These are phyloP conservation scores for Phoenicopterus ruber DNA, from an alignment of 2,113 vertebrate species.

Conservation along the genomic window DNA sequence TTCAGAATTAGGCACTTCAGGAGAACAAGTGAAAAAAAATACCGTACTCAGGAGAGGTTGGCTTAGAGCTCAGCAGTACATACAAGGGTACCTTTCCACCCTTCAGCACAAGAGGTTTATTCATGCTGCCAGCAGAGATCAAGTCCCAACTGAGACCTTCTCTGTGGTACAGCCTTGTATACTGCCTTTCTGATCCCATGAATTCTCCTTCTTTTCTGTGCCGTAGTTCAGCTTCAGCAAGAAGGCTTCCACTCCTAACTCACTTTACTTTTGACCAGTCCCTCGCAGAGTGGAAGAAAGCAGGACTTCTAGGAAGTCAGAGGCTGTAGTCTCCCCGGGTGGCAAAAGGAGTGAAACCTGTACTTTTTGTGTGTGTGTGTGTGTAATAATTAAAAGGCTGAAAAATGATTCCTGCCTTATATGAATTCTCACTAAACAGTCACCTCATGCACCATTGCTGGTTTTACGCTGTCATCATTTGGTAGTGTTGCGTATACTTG, in stretches of 20 bases:
- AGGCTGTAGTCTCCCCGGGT: neutral
- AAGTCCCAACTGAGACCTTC: neutral
- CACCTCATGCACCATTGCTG: neutral
- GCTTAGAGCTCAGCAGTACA: neutral
- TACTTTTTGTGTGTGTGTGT: neutral
- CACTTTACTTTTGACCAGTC: neutral
- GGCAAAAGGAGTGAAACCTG: neutral
- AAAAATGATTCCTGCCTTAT: neutral
- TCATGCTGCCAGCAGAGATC: neutral
- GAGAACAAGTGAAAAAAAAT: neutral
- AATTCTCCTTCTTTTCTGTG: neutral
- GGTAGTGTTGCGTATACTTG: neutral
- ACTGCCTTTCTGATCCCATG: neutral
- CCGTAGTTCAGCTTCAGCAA: neutral
- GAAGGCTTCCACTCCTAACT: neutral
- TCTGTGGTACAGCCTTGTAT: neutral
- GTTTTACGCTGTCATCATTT: neutral
- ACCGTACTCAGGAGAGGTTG: fast-evolving
- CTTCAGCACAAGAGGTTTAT: neutral
- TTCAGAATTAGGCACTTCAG: neutral
- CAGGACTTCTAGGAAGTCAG: neutral
- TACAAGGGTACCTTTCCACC: neutral
- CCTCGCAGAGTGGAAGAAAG: neutral
- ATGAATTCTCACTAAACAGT: neutral
- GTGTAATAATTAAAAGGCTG: neutral